phyloP scores from a whole-genome alignment of 1,140 invertebrate species.

The Eciton burchellii region DNA sequence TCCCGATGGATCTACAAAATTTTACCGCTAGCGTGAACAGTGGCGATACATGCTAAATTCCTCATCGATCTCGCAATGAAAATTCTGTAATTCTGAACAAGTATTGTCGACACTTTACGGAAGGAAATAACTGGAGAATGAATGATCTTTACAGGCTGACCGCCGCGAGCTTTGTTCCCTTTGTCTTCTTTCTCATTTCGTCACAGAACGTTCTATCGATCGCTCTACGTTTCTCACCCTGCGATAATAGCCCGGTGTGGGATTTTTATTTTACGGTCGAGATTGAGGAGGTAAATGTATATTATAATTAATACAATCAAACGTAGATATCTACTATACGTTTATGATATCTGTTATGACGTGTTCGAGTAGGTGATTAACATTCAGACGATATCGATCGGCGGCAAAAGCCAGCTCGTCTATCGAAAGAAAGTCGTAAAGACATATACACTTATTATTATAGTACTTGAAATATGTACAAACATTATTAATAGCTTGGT shows the following conservation, averaged over 20 bases:
- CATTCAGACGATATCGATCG: conserved; percentile 56
- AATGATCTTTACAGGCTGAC: conserved; percentile 10
- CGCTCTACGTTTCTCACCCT: conserved; percentile 24
- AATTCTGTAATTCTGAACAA: conserved; percentile 52
- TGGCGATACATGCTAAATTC: conserved; percentile 12
- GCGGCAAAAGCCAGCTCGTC: conserved; percentile 62
- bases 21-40: conserved; percentile 8
- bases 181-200: conserved; percentile 20
- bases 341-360: conserved; percentile 70
- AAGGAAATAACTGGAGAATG: conserved; percentile 54
- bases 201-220: conserved; percentile 70
- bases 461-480: conserved; percentile 72
- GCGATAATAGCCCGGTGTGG: conserved; percentile 20
- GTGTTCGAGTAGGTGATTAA: conserved; percentile 65
- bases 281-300: conserved; percentile 61
- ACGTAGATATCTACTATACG: conserved; percentile 66
- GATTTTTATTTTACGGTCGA: conserved; percentile 22
- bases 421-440: conserved; percentile 64
- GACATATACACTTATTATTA: conserved; percentile 69
- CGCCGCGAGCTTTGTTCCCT: conserved; percentile 11
- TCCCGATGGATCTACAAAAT: conserved; percentile 1
- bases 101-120: conserved; percentile 68
- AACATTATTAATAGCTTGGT: conserved; percentile 69
- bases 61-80: not conserved
- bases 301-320: conserved; percentile 63